Base-by-base conservation (phyloP, 2,888 invertebrate species). In the Cosmia pyralina region DNA sequence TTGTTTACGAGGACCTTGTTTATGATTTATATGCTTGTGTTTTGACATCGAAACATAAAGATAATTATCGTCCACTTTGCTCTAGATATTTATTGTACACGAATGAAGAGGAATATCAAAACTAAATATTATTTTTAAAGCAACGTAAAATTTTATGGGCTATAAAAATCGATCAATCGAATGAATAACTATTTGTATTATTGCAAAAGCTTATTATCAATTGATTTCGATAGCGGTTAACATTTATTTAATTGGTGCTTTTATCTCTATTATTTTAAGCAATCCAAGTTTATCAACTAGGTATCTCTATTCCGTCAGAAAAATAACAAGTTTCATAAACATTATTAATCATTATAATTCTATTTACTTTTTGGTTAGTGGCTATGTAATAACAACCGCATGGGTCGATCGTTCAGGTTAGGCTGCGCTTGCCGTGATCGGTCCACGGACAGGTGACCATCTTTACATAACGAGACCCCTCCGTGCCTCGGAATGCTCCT, bases 11-110 rank as follows among this genome's bases (percentile, higher is more conserved):
- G 48, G 28, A 50, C 22, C 57, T 34, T 66, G 55, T 66, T 69
- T 73, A 73, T 77, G 77, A 85, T 83, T 74, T 72, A 80, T 71
- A 38, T 34, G 44, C 63, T 70, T 73, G 64, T 79, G 66, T 55
- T 69, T 66, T 72, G 69, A 76, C 59, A 70, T 63, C 59, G 46
- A 81, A 76, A 75, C 41, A 76, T 83, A 70, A 69, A 66, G 72
- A 77, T 70, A 55, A 65, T 64, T 66, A 59, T 72, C 52, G n/a
- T 53, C 34, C 71, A 73, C 72, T 76, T 77, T 59, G 62, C 41
- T 83, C 44, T n/a, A 55, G 57, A 63, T 55, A 52, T 59, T 71
- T 57, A 52, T 79, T 55, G 52, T 28, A 28, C 8, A 11, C n/a
- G 68, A 75, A 70, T 44, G 57, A 72, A 60, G 74, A 77, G 53